Base-by-base conservation (phyloP, 2,797 vertebrate genomes). In the Aselliscus stoliczkanus region DNA sequence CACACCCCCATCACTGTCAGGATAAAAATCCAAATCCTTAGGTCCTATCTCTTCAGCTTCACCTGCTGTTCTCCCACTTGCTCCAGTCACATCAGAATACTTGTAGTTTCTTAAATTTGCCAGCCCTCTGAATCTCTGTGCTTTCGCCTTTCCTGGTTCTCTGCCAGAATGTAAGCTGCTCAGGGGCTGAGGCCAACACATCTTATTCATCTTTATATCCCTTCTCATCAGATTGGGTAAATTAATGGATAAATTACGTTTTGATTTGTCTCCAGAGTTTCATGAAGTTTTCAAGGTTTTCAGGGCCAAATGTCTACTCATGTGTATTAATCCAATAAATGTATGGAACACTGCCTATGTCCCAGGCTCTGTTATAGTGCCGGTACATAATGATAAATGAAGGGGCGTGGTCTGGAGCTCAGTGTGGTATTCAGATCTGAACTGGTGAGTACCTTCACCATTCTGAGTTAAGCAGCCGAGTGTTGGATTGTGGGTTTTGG, bases 191-290 rank as follows among this genome's bases (percentile, higher is more conserved):
- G 58, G 42, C 42, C 42, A 52, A 54, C 34, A n/a, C 34, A 25
- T 11, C 29, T n/a, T 29, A 60, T 14, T 84, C 31, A 6, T 75
- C 44, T 54, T 65, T 72, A 20, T 29, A 34, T 39, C 15, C 10
- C 65, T 34, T 10, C 39, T 34, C 69, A 44, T 67, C 6, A 21
- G 44, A 14, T 0, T 60, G 70, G 77, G 69, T 4, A 11, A 70
- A 39, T 12, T 13, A 44, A 31, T 11, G 7, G 29, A 25, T 60
- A 34, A 14, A 29, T 17, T 62, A 34, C 23, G 12, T 44, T 54
- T 86, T 60, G 34, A 17, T 83, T 86, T 75, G 67, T 76, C 44
- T 80, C 67, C 18, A 29, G 25, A 62, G n/a, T 86, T 80, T 84
- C 77, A 31, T 23, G 54, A 86, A 69, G 75, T 6, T 83, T 92